Evolutionary conservation across 1,140 invertebrate genomes (phyloP).

Genomic region (Caerostris darwini): DNA sequence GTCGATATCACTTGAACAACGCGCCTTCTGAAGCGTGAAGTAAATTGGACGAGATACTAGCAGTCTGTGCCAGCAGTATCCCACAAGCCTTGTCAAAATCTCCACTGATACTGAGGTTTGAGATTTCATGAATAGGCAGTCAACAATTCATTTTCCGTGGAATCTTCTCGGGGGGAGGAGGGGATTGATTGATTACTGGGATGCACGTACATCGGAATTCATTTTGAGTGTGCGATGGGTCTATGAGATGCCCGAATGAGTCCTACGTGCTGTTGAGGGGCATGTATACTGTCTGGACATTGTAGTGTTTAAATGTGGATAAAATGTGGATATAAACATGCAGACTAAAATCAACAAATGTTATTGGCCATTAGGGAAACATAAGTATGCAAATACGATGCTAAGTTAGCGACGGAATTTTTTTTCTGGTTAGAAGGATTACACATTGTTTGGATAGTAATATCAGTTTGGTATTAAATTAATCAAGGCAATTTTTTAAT

Average conservation of each 20-base stretch:
- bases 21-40: conserved; percentile 10
- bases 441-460: too few relatives aligned
- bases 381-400: too few relatives aligned
- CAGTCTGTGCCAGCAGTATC: background rate
- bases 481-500: too few relatives aligned
- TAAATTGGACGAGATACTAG: background rate
- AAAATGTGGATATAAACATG: background rate
- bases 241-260: background rate
- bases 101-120: conserved; percentile 32
- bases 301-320: background rate
- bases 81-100: conserved; percentile 14
- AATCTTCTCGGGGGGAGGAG: background rate
- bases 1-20: background rate
- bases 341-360: too few relatives aligned
- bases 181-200: conserved; percentile 2
- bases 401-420: too few relatives aligned
- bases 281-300: background rate
- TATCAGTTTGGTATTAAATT: too few relatives aligned
- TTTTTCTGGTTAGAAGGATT: too few relatives aligned
- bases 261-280: conserved; percentile 3
- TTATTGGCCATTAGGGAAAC: too few relatives aligned
- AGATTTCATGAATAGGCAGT: conserved; percentile 37
- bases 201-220: conserved; percentile 18
- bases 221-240: background rate
- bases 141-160: conserved; percentile 29